Base-by-base conservation (phyloP, 2,888 invertebrate genomes). In the Hypomecis punctinalis region DNA sequence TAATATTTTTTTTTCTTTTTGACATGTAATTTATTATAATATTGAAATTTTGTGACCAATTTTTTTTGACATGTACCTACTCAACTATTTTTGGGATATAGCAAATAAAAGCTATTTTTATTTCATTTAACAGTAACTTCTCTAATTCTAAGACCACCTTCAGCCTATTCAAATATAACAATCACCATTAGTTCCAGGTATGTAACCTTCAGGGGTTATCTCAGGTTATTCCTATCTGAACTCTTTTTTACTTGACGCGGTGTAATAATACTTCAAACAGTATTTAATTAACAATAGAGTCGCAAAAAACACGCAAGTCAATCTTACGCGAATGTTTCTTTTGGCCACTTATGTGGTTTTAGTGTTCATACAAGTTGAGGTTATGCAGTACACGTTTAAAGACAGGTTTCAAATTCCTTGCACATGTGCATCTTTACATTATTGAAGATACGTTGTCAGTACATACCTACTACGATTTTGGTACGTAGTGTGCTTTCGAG, bases 221-320 rank as follows among this genome's bases (percentile, higher is more conserved):
- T 37, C 47, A 52, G 63, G 63, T 57, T 52, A 53, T 63, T 62
- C 51, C 55, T 49, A 40, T 33, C 10, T 46, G 45, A 62, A 62
- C 61, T 60, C 46, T 40, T 59, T 59, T 59, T 61, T 61, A 53
- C 36, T 33, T 11, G 6, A 45, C 33, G 8, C 55, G 6, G n/a
- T 49, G 33, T 46, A 61, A 43, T 49, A 61, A 47, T 43, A 52
- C 53, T 63, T 40, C 46, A 63, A 57, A 56, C 6, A 36, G 42
- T 40, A 48, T 57, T 58, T 57, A 63, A 46, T 57, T 57, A 53
- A 57, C 63, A 63, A 62, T 49, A 23, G 61, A 51, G 39, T 8
- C 36, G 23, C 42, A 63, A 63, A 63, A 63, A 63, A 52, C 36
- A 5, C 23, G 37, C 45, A 62, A 57, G 49, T 51, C 45, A 56